Percentiles rank a stretch among this genome's conserved stretches.
Evolutionary conservation across 1,140 invertebrate species (phyloP).

Genomic region (Bombus pascuorum): DNA sequence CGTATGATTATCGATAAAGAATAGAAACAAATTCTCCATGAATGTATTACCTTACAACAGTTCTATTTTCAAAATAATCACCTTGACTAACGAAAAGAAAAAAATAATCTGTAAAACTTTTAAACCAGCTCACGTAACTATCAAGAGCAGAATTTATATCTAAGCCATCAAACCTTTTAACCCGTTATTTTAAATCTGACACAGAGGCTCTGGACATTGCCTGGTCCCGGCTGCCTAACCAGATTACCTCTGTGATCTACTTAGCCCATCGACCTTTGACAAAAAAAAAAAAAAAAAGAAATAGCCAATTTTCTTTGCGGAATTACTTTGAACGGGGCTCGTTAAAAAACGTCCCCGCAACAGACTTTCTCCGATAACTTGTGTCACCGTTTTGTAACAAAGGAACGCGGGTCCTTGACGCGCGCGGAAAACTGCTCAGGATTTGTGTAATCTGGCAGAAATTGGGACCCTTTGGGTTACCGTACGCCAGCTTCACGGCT

Average conservation of each 20-base stretch:
- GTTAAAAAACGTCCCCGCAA: not conserved
- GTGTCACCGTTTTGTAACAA: not conserved
- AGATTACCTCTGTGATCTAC: not conserved
- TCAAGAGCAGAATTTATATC: not conserved
- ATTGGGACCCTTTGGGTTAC: slow-evolving; percentile 42
- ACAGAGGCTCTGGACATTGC: not conserved
- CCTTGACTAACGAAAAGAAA: not conserved
- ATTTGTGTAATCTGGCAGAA: slow-evolving; percentile 16
- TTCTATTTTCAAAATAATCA: not conserved
- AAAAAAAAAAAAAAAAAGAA: too few relatives aligned
- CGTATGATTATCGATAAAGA: too few relatives aligned
- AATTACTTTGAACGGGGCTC: not conserved
- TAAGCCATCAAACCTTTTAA: not conserved
- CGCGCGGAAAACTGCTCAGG: slow-evolving; percentile 24
- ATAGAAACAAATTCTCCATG: too few relatives aligned
- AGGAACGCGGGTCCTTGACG: not conserved
- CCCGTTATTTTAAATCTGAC: not conserved
- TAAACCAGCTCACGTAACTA: not conserved
- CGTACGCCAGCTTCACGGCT: slow-evolving; percentile 38
- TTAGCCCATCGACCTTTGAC: not conserved
- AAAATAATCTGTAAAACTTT: not conserved
- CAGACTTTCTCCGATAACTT: not conserved
- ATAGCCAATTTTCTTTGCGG: not conserved
- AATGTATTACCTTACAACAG: too few relatives aligned
- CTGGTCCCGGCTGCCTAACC: not conserved